These are phyloP conservation scores for Danio jaintianensis DNA, from an alignment of 2,797 vertebrate species.

Conservation along the genomic window DNA sequence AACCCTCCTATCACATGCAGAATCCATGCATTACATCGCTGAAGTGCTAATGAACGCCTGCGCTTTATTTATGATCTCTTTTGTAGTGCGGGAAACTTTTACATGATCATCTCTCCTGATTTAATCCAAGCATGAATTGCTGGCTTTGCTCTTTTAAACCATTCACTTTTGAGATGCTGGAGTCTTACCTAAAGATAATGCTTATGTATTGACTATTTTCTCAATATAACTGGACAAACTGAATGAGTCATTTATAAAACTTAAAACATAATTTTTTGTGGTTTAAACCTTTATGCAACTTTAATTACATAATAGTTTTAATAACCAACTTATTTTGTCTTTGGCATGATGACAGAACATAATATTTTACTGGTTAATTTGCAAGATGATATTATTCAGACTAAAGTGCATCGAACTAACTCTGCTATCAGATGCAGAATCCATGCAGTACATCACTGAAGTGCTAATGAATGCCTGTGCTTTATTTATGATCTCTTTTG, in stretches of 20 bases:
- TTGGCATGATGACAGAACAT: no score
- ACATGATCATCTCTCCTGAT: constrained; percentile 76
- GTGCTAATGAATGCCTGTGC: constrained; percentile 76
- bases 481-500: constrained; percentile 78
- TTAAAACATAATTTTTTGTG: no score
- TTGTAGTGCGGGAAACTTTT: constrained; percentile 75
- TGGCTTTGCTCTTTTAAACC: constrained; percentile 27
- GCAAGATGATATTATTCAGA: no score
- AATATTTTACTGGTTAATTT: no score
- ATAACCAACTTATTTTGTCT: no score
- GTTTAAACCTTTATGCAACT: no score
- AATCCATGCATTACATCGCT: constrained; percentile 74
- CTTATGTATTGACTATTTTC: neutral
- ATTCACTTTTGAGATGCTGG: constrained; percentile 21
- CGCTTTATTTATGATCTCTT: constrained; percentile 76
- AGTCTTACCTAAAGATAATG: constrained; percentile 11
- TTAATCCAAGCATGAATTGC: constrained; percentile 72
- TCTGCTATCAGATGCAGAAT: constrained; percentile 37
- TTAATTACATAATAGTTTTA: no score
- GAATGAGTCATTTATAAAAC: no score
- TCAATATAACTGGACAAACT: neutral
- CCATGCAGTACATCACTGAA: constrained; percentile 74
- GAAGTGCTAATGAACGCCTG: constrained; percentile 77
- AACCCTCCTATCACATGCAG: constrained; percentile 71
- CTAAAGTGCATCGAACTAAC: constrained; percentile 62